Percentiles rank a stretch among this genome's conserved stretches.
These are phyloP conservation scores for Seriola rivoliana DNA, from an alignment of 2,113 vertebrate species.

Conservation along the genomic window DNA sequence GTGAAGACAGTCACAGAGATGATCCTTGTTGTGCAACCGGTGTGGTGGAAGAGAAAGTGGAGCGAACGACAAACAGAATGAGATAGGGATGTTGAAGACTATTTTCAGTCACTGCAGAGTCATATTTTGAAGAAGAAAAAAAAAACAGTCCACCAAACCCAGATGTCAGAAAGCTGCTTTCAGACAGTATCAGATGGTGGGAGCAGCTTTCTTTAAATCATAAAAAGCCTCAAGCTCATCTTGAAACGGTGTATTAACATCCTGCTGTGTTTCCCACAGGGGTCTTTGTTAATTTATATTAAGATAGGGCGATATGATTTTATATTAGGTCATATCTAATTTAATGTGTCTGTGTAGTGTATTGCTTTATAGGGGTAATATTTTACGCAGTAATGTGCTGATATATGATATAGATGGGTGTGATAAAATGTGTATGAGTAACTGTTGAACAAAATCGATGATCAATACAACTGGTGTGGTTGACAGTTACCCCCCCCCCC, in stretches of 20 bases:
- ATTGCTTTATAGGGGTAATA: not conserved
- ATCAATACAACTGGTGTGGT: not conserved
- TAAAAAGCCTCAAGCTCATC: slow-evolving; percentile 18
- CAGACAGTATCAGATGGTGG: slow-evolving; percentile 1
- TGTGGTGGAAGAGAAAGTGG: not conserved
- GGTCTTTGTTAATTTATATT: slow-evolving; percentile 2
- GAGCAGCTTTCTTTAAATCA: slow-evolving; percentile 29
- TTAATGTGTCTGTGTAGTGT: not conserved
- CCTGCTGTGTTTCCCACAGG: slow-evolving; percentile 19
- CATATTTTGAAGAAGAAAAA: not conserved
- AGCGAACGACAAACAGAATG: not conserved
- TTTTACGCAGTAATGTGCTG: not conserved
- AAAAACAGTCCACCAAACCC: not conserved
- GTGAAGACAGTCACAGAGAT: slow-evolving; percentile 12
- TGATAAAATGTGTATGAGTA: not conserved
- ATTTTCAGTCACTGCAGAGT: slow-evolving; percentile 7
- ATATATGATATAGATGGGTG: not conserved
- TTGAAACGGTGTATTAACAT: slow-evolving; percentile 23
- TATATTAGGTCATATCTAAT: slow-evolving; percentile 3
- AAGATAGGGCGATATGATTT: not conserved
- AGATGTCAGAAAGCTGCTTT: slow-evolving; percentile 1
- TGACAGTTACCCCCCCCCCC: not conserved
- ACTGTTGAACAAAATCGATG: not conserved
- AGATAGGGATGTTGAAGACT: not conserved
- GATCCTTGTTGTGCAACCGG: not conserved